Evolutionary conservation across 2,113 vertebrate species (phyloP), one percentile per base, ranked within the genome.

Genomic region (Varanus salvator): DNA sequence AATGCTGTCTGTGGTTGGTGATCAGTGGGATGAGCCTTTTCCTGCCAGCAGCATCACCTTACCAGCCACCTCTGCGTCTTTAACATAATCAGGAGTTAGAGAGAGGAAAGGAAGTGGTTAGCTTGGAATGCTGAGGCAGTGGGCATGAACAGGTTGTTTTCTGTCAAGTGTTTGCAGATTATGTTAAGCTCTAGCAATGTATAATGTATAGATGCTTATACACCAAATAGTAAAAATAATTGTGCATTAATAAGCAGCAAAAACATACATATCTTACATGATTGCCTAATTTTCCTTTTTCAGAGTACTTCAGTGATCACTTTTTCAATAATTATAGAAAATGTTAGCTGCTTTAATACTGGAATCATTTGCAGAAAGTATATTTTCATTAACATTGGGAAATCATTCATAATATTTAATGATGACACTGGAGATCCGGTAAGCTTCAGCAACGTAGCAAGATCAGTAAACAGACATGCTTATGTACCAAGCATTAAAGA

Each of bases 321-420:
- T 91, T 93, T 99, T 90, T 98, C 98, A 52, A 95, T 99, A 50
- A 96, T 97, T 15, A 93, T 97, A 31, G 98, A 99, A 92, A 99
- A 99, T 88, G 86, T 99, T 12, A 98, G 98, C 95, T 99, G 99
- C 91, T 99, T 98, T 89, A 97, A 97, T 93, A 98, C 97, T 68
- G 98, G 98, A 48, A 95, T 97, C 52, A 97, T 98, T 97, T 99
- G 99, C 96, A 98, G 98, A 93, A 99, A 99, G 77, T 97, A 97
- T 2, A 84, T 99, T 86, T 96, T 97, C 80, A 97, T 99, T 96
- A 97, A 91, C 0, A 93, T 98, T 31, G 98, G 98, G 27, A 96
- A 97, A 89, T 98, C 98, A 3, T 91, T 97, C 91, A 86, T 99
- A 54, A 93, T 97, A 6, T 98, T 99, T 89, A 98, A 98, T 11